A percentile compares a stretch with the other conserved stretches of the same genome.
Conservation (phyloP, 2,888 invertebrate genomes). For the Tipula unca region DNA sequence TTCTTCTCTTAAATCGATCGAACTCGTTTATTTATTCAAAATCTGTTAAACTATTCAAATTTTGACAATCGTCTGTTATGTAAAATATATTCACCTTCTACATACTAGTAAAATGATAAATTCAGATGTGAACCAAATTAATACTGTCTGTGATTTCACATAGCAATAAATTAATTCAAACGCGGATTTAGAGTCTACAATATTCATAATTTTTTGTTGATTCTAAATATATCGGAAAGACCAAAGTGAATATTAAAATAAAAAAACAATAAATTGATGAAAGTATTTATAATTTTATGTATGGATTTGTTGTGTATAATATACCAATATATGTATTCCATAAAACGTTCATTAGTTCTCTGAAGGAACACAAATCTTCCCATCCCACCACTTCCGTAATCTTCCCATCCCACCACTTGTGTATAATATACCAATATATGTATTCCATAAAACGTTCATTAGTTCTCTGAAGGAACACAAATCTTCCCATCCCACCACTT, state of each 20-base stretch:
- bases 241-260: not conserved
- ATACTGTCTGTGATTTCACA: not conserved
- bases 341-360: too few relatives aligned
- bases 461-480: too few relatives aligned
- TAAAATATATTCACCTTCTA: not conserved
- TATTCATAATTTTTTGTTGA: not conserved
- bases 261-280: too few relatives aligned
- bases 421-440: too few relatives aligned
- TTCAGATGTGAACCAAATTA: not conserved
- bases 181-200: not conserved
- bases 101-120: not conserved
- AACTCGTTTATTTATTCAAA: not conserved
- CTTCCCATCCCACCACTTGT: too few relatives aligned
- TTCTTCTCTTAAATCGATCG: not conserved
- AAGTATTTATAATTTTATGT: too few relatives aligned
- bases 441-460: too few relatives aligned
- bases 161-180: not conserved
- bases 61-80: not conserved
- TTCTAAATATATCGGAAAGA: not conserved
- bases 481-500: too few relatives aligned
- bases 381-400: too few relatives aligned
- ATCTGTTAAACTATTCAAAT: not conserved
- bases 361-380: too few relatives aligned
- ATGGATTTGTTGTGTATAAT: too few relatives aligned
- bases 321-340: too few relatives aligned